Evolutionary conservation across 2,797 vertebrate genomes (phyloP), one percentile per base, ranked within the genome.

Genomic region (Xiphorhynchus erythropygius): DNA sequence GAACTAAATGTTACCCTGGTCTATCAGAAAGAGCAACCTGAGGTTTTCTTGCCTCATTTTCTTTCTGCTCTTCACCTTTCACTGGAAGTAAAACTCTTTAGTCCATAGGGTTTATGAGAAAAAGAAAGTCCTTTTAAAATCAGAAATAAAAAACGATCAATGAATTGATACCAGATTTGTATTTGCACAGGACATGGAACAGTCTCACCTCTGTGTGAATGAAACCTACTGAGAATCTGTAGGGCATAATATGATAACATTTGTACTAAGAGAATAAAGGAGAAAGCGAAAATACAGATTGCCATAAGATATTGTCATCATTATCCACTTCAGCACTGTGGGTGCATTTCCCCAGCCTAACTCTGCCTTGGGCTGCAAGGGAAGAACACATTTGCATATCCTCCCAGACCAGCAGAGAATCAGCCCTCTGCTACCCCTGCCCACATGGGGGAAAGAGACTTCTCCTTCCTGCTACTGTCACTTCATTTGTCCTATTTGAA

Each of bases 401-500:
- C 50, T 41, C 79, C 46, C 13, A 68, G 62, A 4, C 55, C 35
- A 44, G 15, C 42, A 33, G 46, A 84, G 65, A 53, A 64, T 44
- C 53, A 33, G 57, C 22, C 16, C 28, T 63, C 25, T 25, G 23
- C 33, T 24, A 22, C 30, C 21, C 30, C n/a, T 57, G 57, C 8
- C 35, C 71, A n/a, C 0, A 5, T 5, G 59, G 42, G 32, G 55
- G 50, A 71, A 33, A 78, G 55, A 62, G 13, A 5, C 21, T 63
- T 94, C 27, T 84, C 23, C 73, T 65, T 63, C 59, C 71, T 44
- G 52, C 59, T 37, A 88, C 37, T 65, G 69, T 52, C 47, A 88
- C 69, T 91, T 94, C 76, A 94, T 95, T 78, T 81, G 88, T 78
- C 85, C 83, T 84, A 86, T 90, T 94, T 90, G 32, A 90, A 84